These are phyloP conservation scores for Oncorhynchus nerka DNA, from an alignment of 2,113 vertebrate genomes.

Conservation along the genomic window DNA sequence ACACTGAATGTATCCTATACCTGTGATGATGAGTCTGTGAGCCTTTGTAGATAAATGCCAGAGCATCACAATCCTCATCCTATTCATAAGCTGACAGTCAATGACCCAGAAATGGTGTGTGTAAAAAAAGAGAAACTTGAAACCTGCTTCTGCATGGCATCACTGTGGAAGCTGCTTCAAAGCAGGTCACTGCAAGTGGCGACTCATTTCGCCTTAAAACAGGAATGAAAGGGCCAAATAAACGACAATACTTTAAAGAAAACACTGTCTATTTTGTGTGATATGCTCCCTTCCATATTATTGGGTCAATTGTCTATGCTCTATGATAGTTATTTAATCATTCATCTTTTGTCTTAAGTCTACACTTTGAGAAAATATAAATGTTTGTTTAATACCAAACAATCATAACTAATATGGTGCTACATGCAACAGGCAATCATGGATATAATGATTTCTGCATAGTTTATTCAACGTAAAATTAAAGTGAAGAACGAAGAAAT, in stretches of 20 bases:
- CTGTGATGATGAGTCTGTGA: no score
- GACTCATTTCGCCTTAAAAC: constrained; percentile 1
- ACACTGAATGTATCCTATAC: no score
- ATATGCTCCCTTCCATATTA: background rate
- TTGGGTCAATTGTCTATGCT: background rate
- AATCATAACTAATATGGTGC: background rate
- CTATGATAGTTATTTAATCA: background rate
- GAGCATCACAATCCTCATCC: no score
- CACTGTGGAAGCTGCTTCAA: constrained; percentile 1
- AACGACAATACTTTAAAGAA: background rate
- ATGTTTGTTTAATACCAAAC: background rate
- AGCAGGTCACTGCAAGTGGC: constrained; percentile 3
- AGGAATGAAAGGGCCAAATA: background rate
- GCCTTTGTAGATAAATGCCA: no score
- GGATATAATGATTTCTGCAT: background rate
- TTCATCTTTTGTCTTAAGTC: background rate
- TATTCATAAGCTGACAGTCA: background rate
- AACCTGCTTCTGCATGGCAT: constrained; percentile 29
- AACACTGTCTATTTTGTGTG: background rate
- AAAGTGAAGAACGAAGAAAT: no score
- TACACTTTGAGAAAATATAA: background rate
- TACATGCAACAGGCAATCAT: background rate
- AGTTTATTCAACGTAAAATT: no score
- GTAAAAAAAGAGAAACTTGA: constrained; percentile 27
- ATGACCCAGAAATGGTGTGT: constrained; percentile 68